Evolutionary conservation across 2,888 invertebrate genomes (phyloP).

Genomic region (Machimus atricapillus): DNA sequence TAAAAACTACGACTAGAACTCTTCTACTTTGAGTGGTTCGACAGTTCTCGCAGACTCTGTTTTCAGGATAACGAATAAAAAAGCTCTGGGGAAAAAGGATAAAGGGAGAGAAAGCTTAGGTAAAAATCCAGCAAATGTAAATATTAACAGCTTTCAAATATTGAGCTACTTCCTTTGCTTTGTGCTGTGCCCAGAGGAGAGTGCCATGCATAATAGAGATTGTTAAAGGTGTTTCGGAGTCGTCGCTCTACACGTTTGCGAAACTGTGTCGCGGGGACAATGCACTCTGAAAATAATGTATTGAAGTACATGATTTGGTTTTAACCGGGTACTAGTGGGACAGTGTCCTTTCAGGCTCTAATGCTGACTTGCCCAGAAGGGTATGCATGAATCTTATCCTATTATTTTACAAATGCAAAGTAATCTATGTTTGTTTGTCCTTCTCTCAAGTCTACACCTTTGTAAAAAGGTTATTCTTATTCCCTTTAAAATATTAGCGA

Average conservation of each 20-base stretch:
- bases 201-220: not conserved
- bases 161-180: not conserved
- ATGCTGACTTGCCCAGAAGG: not conserved
- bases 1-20: not conserved
- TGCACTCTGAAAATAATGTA: not conserved
- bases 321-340: not conserved
- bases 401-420: too few relatives aligned
- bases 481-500: too few relatives aligned
- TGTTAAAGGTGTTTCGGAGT: not conserved
- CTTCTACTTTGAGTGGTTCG: not conserved
- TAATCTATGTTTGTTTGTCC: too few relatives aligned
- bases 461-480: too few relatives aligned
- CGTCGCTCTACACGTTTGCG: not conserved
- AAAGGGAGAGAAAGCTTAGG: not conserved
- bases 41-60: not conserved
- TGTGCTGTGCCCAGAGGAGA: not conserved
- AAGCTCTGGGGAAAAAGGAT: not conserved
- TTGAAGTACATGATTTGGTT: not conserved
- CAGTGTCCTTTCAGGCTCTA: too few relatives aligned
- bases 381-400: too few relatives aligned
- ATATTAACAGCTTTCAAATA: conserved; percentile 2
- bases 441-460: too few relatives aligned
- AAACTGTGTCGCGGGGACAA: not conserved
- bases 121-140: not conserved
- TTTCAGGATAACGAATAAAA: not conserved